phyloP scores from a whole-genome alignment of 1,140 invertebrate genomes.

The Plodia interpunctella region DNA sequence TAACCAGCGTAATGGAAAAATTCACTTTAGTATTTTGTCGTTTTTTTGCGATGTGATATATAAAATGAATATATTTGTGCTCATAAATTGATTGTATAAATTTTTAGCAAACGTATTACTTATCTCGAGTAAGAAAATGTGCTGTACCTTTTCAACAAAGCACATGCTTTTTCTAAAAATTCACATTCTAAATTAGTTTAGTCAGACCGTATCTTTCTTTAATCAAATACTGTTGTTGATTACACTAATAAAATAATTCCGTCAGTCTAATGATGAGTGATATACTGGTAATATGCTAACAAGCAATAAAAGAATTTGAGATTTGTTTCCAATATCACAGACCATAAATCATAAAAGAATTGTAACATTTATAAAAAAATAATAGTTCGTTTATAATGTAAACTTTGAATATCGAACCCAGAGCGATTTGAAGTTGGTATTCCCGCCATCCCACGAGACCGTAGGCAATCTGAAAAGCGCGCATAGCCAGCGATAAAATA shows the following conservation, averaged over 20 bases:
- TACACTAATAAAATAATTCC: too few species aligned
- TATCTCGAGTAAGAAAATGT: background rate
- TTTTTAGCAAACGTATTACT: background rate
- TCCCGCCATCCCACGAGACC: background rate
- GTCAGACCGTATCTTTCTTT: too few species aligned
- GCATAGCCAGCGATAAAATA: background rate
- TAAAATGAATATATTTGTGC: background rate
- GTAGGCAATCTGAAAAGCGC: background rate
- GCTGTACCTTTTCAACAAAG: background rate
- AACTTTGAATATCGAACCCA: background rate
- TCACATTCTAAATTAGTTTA: too few species aligned
- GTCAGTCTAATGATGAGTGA: too few species aligned
- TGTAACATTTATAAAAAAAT: background rate
- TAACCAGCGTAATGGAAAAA: conserved; percentile 29
- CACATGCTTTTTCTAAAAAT: too few species aligned
- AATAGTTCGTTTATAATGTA: background rate
- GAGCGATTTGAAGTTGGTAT: conserved; percentile 1
- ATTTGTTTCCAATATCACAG: too few species aligned
- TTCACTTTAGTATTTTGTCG: conserved; percentile 17
- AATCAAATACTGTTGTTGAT: too few species aligned
- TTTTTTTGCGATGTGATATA: background rate
- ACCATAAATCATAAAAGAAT: too few species aligned
- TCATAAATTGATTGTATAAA: background rate
- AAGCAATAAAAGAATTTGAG: too few species aligned
- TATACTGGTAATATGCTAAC: too few species aligned